Conservation (phyloP, 1,140 invertebrate genomes). For the Eriosoma lanigerum region DNA sequence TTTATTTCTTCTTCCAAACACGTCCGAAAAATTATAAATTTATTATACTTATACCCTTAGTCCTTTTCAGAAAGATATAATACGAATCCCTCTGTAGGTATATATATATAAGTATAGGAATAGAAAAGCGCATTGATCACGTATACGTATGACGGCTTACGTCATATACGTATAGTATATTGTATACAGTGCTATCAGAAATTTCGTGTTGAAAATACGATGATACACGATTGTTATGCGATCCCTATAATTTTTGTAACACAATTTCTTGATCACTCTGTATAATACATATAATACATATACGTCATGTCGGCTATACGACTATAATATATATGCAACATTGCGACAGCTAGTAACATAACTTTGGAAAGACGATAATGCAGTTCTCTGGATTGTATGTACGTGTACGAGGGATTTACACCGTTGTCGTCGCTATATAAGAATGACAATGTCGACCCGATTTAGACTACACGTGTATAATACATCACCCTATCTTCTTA, state of each 20-base stretch:
- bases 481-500: not conserved
- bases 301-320: not conserved
- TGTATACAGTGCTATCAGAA: not conserved
- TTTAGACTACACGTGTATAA: not conserved
- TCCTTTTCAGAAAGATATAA: not conserved
- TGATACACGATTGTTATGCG: too few species aligned
- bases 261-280: too few species aligned
- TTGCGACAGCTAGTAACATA: not conserved
- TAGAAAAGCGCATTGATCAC: conserved; percentile 2
- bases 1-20: not conserved
- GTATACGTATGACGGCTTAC: not conserved
- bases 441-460: not conserved
- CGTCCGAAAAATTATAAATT: not conserved
- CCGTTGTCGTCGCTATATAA: not conserved
- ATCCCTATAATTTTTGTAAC: too few species aligned
- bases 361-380: not conserved
- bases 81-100: not conserved
- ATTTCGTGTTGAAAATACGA: too few species aligned
- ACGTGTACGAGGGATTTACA: not conserved
- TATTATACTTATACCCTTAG: not conserved
- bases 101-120: too few species aligned
- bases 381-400: not conserved
- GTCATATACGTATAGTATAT: not conserved
- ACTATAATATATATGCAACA: not conserved
- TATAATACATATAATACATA: not conserved